Conservation (phyloP, 2,888 invertebrate species). For the Rhamphomyia laevipes region DNA sequence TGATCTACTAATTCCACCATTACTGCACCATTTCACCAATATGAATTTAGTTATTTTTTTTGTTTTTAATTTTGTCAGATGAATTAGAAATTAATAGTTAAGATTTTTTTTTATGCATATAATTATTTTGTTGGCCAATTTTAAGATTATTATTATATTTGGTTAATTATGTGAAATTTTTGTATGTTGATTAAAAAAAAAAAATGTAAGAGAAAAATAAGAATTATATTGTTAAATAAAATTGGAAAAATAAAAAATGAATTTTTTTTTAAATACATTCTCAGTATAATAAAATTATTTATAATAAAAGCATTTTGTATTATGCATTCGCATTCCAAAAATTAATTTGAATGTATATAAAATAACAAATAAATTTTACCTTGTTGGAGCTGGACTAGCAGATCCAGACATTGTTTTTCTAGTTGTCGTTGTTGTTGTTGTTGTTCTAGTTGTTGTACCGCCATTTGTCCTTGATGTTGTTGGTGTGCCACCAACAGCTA, state of each 20-base stretch:
- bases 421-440: constrained; percentile 39
- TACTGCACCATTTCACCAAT: constrained; percentile 31
- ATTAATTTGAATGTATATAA: too few relatives aligned
- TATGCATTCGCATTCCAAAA: too few relatives aligned
- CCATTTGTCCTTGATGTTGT: constrained; percentile 49
- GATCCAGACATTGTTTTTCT: constrained; percentile 65
- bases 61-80: constrained; percentile 11
- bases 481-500: constrained; percentile 49
- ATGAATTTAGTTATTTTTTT: constrained; percentile 16
- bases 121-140: too few relatives aligned
- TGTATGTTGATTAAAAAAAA: constrained; percentile 14
- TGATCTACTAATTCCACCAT: constrained; percentile 73
- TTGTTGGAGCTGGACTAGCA: constrained; percentile 62
- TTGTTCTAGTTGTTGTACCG: constrained; percentile 42
- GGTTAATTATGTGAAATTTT: constrained; percentile 8
- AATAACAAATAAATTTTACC: constrained; percentile 39
- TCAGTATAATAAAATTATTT: too few relatives aligned
- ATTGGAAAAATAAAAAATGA: too few relatives aligned
- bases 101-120: constrained; percentile 7
- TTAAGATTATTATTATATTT: constrained; percentile 6
- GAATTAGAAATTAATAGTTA: constrained; percentile 7
- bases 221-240: too few relatives aligned
- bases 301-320: too few relatives aligned
- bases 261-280: too few relatives aligned
- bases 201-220: too few relatives aligned